These are phyloP conservation scores for Acestrorhynchus altus DNA, from an alignment of 2,797 vertebrate genomes.

Conservation along the genomic window DNA sequence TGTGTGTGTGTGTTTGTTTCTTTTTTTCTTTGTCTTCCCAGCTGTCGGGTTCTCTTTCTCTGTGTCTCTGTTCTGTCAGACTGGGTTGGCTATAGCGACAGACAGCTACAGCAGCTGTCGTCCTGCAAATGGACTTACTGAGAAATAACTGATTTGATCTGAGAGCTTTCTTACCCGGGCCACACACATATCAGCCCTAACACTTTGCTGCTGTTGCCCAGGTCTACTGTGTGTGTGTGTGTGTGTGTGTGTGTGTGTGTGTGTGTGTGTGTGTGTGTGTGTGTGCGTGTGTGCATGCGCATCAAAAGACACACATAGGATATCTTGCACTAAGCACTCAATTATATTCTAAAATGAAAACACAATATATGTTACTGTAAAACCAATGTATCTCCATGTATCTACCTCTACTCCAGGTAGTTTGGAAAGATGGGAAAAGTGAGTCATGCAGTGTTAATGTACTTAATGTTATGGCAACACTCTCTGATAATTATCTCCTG, in stretches of 20 bases:
- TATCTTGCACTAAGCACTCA: too few species aligned
- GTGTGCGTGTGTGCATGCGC: too few species aligned
- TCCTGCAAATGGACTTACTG: constrained; percentile 19
- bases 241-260: too few species aligned
- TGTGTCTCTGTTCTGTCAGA: neutral
- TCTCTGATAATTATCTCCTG: constrained; percentile 2
- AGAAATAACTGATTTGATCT: neutral
- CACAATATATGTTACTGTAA: neutral
- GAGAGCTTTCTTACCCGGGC: neutral
- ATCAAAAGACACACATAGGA: too few species aligned
- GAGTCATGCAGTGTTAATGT: neutral
- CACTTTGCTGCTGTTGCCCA: neutral
- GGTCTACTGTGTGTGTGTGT: neutral
- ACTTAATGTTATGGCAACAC: constrained; percentile 6
- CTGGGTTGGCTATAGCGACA: constrained; percentile 7
- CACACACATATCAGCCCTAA: neutral
- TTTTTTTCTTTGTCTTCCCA: constrained; percentile 58
- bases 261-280: too few species aligned
- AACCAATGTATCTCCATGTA: neutral
- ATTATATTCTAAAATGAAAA: too few species aligned
- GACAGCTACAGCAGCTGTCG: constrained; percentile 15
- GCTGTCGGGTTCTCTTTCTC: constrained; percentile 55
- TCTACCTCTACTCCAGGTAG: neutral
- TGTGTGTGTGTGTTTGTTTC: neutral
- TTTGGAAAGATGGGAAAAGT: neutral